Evolutionary conservation across 2,797 vertebrate genomes (phyloP).

Genomic region (Petrocephalus schoutedeni): DNA sequence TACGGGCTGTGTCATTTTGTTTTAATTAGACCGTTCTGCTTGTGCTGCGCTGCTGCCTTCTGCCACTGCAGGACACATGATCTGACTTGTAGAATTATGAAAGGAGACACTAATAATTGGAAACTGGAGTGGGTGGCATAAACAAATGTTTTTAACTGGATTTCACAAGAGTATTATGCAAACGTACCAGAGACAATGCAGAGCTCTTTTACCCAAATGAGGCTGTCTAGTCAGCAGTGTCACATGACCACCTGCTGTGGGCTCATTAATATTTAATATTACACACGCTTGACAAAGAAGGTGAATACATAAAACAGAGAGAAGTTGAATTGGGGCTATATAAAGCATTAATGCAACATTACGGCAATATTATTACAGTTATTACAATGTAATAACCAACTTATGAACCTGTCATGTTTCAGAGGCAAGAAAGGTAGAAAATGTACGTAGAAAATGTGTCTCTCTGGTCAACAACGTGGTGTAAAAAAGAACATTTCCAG

Average conservation of each 20-base stretch:
- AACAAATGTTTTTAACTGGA: constrained; percentile 26
- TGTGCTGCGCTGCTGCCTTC: background rate
- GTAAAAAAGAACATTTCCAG: background rate
- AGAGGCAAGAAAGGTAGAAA: background rate
- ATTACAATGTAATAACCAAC: background rate
- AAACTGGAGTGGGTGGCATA: constrained; percentile 30
- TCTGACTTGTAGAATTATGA: constrained; percentile 33
- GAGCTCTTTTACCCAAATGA: constrained; percentile 23
- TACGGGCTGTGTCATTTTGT: background rate
- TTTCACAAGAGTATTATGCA: constrained; percentile 35
- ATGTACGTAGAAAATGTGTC: background rate
- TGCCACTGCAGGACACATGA: constrained; percentile 21
- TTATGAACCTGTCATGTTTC: background rate
- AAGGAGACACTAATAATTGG: constrained; percentile 33
- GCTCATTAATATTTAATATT: constrained; percentile 42
- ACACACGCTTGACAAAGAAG: background rate
- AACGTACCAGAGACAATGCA: constrained; percentile 23
- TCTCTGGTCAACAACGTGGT: background rate
- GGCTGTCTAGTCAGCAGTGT: constrained; percentile 42
- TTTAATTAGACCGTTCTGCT: constrained; percentile 11
- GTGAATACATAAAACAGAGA: background rate
- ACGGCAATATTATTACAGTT: background rate
- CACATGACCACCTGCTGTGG: constrained; percentile 29
- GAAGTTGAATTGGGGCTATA: background rate
- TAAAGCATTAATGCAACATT: constrained; percentile 1